phyloP scores from a whole-genome alignment of 1,140 invertebrate genomes.

The Euura saliciscinereae region DNA sequence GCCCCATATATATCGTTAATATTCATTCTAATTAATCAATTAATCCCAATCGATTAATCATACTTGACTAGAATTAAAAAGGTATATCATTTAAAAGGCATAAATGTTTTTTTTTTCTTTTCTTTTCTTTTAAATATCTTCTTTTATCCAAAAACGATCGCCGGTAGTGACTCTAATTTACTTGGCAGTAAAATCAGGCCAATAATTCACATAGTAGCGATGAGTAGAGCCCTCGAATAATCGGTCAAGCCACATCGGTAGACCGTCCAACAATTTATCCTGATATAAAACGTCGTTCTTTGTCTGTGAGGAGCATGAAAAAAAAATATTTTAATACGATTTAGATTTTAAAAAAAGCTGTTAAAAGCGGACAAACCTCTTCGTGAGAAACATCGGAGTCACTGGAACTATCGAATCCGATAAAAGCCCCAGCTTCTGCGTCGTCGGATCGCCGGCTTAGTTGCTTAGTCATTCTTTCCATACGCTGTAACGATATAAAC shows the following conservation, averaged over 20 bases:
- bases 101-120: neutral
- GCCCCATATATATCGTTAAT: neutral
- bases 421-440: slow-evolving; percentile 79
- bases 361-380: slow-evolving; percentile 51
- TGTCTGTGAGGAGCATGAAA: slow-evolving; percentile 31
- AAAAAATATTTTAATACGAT: too few relatives aligned
- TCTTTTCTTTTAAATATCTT: too few relatives aligned
- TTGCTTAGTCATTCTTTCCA: slow-evolving; percentile 69
- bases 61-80: slow-evolving; percentile 1
- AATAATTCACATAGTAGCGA: slow-evolving; percentile 95
- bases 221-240: slow-evolving; percentile 95
- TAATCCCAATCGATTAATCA: too few relatives aligned
- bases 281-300: slow-evolving; percentile 55
- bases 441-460: slow-evolving; percentile 62
- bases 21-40: too few relatives aligned
- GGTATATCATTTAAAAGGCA: neutral
- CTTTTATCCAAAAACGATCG: too few relatives aligned
- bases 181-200: slow-evolving; percentile 87
- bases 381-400: slow-evolving; percentile 75
- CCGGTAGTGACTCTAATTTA: slow-evolving; percentile 45
- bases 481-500: slow-evolving; percentile 59
- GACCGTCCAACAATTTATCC: slow-evolving; percentile 86
- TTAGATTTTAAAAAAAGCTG: slow-evolving; percentile 7
- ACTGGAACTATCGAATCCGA: slow-evolving; percentile 73
- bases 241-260: slow-evolving; percentile 95